Conservation (phyloP, 1,140 invertebrate species). For the Polyergus mexicanus region DNA sequence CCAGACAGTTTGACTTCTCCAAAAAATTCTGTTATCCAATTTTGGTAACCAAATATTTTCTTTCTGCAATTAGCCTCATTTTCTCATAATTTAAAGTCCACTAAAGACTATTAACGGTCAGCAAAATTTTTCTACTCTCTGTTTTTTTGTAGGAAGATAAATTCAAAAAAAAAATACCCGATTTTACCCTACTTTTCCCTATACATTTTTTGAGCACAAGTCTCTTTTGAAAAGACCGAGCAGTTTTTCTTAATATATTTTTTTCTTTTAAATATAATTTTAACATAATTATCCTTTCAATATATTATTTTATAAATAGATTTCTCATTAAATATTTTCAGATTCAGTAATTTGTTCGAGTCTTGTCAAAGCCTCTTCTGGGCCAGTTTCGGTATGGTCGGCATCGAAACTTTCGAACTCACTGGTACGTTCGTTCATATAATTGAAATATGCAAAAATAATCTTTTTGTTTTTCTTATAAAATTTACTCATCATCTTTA, state of each 20-base stretch:
- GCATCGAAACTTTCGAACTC: conserved; percentile 93
- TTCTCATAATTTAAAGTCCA: too few species aligned
- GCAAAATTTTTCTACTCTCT: too few species aligned
- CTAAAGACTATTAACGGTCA: too few species aligned
- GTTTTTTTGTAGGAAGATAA: too few species aligned
- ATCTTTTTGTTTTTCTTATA: background rate
- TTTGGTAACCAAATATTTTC: too few species aligned
- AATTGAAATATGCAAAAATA: background rate
- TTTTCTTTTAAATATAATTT: background rate
- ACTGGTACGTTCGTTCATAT: conserved; percentile 81
- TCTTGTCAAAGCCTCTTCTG: conserved; percentile 96
- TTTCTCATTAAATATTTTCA: conserved; percentile 52
- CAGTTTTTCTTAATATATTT: background rate
- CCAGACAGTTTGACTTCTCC: too few species aligned
- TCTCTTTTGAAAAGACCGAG: background rate
- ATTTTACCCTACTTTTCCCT: too few species aligned
- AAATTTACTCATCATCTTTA: background rate
- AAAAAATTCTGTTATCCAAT: too few species aligned
- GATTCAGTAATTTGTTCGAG: conserved; percentile 92
- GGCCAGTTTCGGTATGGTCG: conserved; percentile 95
- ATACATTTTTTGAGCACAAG: background rate
- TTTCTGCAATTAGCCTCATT: too few species aligned
- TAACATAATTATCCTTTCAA: too few species aligned
- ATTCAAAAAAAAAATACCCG: too few species aligned
- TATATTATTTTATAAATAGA: background rate